A percentile compares a stretch with the other conserved stretches of the same genome.
Evolutionary conservation across 2,888 invertebrate genomes (phyloP).

Genomic region (Resseliella maxima): DNA sequence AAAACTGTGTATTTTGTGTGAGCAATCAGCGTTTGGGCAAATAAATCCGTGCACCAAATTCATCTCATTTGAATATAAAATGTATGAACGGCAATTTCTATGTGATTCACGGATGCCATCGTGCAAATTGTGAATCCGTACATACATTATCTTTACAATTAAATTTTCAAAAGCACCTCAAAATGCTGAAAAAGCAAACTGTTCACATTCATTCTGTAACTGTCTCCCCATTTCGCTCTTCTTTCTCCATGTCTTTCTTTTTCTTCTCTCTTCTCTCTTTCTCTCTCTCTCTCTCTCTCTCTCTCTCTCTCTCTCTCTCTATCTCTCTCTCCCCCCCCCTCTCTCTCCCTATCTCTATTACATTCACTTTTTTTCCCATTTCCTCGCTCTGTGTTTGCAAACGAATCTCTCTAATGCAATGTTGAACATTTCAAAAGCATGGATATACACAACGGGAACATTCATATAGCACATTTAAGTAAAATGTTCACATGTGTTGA

Average conservation of each 20-base stretch:
- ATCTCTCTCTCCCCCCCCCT: no score
- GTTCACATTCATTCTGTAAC: no score
- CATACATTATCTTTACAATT: conserved; percentile 18
- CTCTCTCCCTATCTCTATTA: no score
- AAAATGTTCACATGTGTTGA: neutral
- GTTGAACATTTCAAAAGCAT: neutral
- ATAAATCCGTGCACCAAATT: neutral
- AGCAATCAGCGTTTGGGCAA: conserved; percentile 20
- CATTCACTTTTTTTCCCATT: no score
- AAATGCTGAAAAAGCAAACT: neutral
- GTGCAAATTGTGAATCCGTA: neutral
- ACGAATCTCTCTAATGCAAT: neutral
- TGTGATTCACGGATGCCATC: neutral
- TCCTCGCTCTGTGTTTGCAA: no score
- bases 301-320: no score
- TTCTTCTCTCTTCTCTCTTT: no score
- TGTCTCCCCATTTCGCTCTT: no score
- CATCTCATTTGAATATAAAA: neutral
- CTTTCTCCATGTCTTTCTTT: no score
- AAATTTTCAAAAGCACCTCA: neutral
- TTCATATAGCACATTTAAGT: neutral
- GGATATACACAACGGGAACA: no score
- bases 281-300: no score
- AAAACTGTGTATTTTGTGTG: neutral
- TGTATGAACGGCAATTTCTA: neutral